Evolutionary conservation across 2,113 vertebrate genomes (phyloP), one percentile per base, ranked within the genome.

Genomic region (Sardina pilchardus): DNA sequence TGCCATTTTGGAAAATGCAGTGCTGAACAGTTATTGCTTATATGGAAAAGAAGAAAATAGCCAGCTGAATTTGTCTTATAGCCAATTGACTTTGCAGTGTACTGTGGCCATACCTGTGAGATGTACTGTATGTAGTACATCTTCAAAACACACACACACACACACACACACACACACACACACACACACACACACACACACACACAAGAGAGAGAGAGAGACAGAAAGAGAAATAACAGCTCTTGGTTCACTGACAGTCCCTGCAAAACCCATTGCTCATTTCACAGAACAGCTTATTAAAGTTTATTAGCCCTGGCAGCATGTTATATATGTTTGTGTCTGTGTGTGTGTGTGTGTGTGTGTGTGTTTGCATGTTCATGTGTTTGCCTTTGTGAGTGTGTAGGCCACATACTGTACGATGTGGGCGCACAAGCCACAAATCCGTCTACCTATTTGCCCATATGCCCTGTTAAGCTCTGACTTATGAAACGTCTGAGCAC

Each of bases 231-330:
- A 34, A 34, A 16, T 75, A 71, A 36, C 67, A 36, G 30, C n/a
- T 75, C 67, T 71, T 75, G 67, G 67, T 75, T 75, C 67, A 75
- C 30, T 75, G 67, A 75, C 67, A 17, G 30, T 12, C 30, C 67
- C 67, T 75, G 67, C 67, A 75, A 75, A 71, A 75, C 4, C n/a
- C 14, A 43, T 39, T 63, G 34, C 82, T 34, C 81, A 81, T 82
- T 87, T 85, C 63, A 85, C 63, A 56, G 84, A 87, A 81, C 8
- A n/a, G 9, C 81, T 80, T 85, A 85, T 87, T 78, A 87, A 56
- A 78, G 36, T 83, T 85, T 85, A 87, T 82, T 85, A 39, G 45
- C 39, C 47, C 30, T 75, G 67, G 67, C 67, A 34, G 67, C 26
- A 16, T 14, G 26, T 26, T 34, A 30, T 67, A 30, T 71, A 10